A percentile compares a stretch with the other conserved stretches of the same genome.
Conservation (phyloP, 2,888 invertebrate genomes). For the Anthoptus insignis region DNA sequence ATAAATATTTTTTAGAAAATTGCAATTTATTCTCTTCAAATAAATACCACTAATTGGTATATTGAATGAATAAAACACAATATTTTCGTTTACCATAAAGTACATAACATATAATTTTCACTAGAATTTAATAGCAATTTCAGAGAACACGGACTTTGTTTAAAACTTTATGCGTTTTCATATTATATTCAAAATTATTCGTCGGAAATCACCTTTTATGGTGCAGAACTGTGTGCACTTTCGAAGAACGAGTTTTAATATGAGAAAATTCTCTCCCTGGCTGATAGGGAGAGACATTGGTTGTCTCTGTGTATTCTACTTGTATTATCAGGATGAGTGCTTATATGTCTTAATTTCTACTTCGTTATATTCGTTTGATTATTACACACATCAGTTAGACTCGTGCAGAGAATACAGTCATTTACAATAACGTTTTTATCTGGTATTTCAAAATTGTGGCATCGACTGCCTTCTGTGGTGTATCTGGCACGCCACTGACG, state of each 20-base stretch:
- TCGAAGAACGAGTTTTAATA: not conserved
- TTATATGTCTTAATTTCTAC: too few species aligned
- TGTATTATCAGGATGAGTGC: too few species aligned
- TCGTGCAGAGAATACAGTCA: too few species aligned
- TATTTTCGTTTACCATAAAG: not conserved
- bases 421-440: too few species aligned
- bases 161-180: conserved; percentile 2
- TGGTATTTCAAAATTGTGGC: too few species aligned
- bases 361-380: too few species aligned
- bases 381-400: too few species aligned
- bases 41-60: not conserved
- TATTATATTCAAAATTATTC: conserved; percentile 4
- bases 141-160: not conserved
- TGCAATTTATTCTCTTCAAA: not conserved
- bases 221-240: not conserved
- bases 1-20: too few species aligned
- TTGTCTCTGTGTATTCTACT: too few species aligned
- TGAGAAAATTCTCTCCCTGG: not conserved
- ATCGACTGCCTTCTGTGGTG: too few species aligned
- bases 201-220: not conserved
- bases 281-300: too few species aligned
- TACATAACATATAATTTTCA: not conserved
- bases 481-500: too few species aligned
- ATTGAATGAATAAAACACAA: not conserved
- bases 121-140: not conserved